Evolutionary conservation across 2,797 vertebrate genomes (phyloP).

Genomic region (Emys orbicularis): DNA sequence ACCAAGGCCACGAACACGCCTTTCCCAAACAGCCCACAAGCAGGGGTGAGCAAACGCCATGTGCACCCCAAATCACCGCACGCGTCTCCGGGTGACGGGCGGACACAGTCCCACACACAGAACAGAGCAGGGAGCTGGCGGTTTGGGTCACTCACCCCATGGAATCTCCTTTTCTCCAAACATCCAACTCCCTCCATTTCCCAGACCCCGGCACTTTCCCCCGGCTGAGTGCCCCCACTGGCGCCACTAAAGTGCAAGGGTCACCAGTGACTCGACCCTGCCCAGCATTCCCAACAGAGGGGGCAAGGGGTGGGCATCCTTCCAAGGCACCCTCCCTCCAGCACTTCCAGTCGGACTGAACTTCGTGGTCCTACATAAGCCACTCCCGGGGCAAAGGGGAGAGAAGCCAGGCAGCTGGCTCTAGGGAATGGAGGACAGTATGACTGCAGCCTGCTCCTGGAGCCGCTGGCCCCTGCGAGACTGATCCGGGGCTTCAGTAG

Average conservation of each 20-base stretch:
- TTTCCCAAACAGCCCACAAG: fast-evolving
- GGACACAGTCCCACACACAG: fast-evolving
- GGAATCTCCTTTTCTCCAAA: background rate
- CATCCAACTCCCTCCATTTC: background rate
- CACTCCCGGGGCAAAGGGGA: background rate
- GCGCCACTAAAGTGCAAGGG: background rate
- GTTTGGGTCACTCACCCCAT: fast-evolving
- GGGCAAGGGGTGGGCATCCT: background rate
- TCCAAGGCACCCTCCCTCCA: background rate
- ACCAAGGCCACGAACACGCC: background rate
- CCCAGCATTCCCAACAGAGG: background rate
- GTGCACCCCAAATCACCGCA: fast-evolving
- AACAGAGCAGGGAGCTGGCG: fast-evolving
- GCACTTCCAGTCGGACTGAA: background rate
- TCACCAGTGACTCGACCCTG: background rate
- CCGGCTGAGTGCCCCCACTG: background rate
- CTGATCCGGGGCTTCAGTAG: background rate
- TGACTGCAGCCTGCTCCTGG: background rate
- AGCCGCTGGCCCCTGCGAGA: background rate
- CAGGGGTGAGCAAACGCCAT: fast-evolving
- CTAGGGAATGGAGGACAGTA: background rate
- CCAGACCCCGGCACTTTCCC: background rate
- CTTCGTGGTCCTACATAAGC: background rate
- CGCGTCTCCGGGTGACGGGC: background rate
- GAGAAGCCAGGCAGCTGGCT: background rate